Percentiles rank a stretch among this genome's conserved stretches.
These are phyloP conservation scores for Cataglyphis albicans DNA, from an alignment of 2,888 invertebrate species.

Conservation along the genomic window DNA sequence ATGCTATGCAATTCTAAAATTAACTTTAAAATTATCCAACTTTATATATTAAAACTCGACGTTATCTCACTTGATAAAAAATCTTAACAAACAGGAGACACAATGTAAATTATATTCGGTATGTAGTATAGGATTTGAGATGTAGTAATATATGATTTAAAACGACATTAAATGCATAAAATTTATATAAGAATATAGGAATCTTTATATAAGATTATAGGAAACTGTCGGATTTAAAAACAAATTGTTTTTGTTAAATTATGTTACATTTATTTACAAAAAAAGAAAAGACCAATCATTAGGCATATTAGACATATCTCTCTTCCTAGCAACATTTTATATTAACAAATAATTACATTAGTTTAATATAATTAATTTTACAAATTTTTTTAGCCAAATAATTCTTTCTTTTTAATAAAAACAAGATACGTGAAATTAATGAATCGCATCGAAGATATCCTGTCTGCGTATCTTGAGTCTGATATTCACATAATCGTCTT, in stretches of 20 bases:
- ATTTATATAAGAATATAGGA: neutral
- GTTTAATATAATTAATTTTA: neutral
- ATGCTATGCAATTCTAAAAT: neutral
- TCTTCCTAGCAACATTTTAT: neutral
- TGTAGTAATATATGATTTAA: neutral
- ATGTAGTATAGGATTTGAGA: neutral
- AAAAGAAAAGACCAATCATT: neutral
- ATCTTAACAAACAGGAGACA: neutral
- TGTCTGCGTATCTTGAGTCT: conserved; percentile 25
- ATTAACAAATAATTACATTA: neutral
- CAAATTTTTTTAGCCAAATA: neutral
- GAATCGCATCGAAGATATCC: conserved; percentile 12
- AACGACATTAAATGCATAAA: neutral
- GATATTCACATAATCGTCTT: conserved; percentile 34
- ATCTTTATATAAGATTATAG: neutral
- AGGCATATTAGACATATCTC: neutral
- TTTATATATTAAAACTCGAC: neutral
- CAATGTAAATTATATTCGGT: neutral
- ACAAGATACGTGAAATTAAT: neutral
- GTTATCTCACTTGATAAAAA: neutral
- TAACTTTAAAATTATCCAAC: neutral
- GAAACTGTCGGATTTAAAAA: neutral
- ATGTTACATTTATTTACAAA: conserved; percentile 8
- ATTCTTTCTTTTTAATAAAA: neutral
- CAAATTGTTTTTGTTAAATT: neutral